phyloP scores from a whole-genome alignment of 1,140 invertebrate species.

The Rhopalosiphum padi region DNA sequence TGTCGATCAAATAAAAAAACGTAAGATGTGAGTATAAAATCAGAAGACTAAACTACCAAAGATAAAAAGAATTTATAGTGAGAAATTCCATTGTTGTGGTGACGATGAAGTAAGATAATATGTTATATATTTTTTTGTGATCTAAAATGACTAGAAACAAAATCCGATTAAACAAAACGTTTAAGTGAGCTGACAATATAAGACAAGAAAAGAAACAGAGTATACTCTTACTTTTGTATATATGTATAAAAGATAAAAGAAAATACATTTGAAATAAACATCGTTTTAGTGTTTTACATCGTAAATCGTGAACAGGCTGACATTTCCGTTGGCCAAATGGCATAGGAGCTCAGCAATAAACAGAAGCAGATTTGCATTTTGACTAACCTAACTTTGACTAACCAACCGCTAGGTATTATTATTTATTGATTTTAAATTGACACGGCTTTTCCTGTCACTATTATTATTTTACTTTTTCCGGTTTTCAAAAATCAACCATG shows the following conservation, averaged over 20 bases:
- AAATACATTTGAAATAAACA: neutral
- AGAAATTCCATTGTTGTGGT: neutral
- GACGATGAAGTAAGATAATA: neutral
- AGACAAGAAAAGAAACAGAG: neutral
- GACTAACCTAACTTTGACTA: neutral
- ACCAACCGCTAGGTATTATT: neutral
- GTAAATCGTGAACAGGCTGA: neutral
- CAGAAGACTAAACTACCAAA: neutral
- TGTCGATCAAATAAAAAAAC: neutral
- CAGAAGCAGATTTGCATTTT: neutral
- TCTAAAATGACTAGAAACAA: conserved; percentile 2
- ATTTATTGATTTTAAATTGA: neutral
- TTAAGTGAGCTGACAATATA: neutral
- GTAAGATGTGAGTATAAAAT: neutral
- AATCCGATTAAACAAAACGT: conserved; percentile 6
- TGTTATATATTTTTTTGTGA: neutral
- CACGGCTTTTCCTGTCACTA: neutral
- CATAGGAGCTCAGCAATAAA: neutral
- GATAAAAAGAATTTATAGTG: neutral
- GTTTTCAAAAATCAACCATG: neutral
- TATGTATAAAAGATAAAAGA: neutral
- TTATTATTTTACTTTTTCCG: neutral
- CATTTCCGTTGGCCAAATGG: neutral
- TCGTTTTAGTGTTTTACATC: neutral
- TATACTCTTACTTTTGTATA: neutral